Evolutionary conservation across 2,888 invertebrate species (phyloP), one percentile per base, ranked within the genome.

Genomic region (Melanchra persicariae): DNA sequence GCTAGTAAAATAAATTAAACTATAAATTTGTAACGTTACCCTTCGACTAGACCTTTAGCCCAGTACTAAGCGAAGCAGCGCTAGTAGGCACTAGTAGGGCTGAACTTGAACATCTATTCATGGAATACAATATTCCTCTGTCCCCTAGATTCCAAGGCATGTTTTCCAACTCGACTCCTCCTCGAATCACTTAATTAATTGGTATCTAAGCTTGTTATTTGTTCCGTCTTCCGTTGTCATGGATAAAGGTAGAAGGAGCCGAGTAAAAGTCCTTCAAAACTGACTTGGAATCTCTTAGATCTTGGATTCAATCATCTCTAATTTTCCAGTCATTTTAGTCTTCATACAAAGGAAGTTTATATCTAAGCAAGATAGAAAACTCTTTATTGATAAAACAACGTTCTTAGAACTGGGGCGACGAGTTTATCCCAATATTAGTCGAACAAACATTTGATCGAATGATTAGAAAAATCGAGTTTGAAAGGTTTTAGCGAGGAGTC

Each of bases 391-490:
- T 71, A 64, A 72, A 67, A 70, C 72, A 62, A 74, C 60, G 45
- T 66, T 63, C 5, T n/a, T 6, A 26, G 60, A 58, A 55, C 30
- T 67, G 22, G 34, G 52, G 52, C 62, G 49, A 24, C 45, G 55
- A 67, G 43, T 63, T 74, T 67, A 64, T 60, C 66, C 62, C 54
- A 73, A 66, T 64, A 76, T 83, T 72, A 61, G 68, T 63, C 19
- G 58, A 66, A 58, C 65, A 82, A 85, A 73, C 52, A 75, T 84
- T 77, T 68, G 61, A 71, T 70, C 47, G 26, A 57, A 68, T 75
- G 73, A 82, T 82, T 71, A 72, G 57, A 80, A 74, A 68, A 75
- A 70, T 72, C 43, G 59, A 63, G 68, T 59, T 67, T 67, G n/a
- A 54, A 58, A 52, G 24, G 43, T 12, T 71, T 12, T 19, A 37